A percentile compares a stretch with the other conserved stretches of the same genome.
phyloP scores from a whole-genome alignment of 2,113 vertebrate genomes.

The Ceuthmochares aereus region DNA sequence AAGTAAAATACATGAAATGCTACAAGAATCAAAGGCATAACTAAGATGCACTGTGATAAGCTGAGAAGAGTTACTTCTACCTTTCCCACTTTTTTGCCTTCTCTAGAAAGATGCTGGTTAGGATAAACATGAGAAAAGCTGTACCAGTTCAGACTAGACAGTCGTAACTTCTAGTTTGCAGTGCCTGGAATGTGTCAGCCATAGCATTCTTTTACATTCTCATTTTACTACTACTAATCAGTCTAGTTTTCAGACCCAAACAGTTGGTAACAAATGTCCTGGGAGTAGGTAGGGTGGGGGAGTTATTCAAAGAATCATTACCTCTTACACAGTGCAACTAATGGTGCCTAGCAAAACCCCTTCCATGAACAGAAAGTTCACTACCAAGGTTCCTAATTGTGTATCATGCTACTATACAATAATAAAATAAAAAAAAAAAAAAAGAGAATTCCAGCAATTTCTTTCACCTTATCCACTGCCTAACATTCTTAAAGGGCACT shows the following conservation, averaged over 20 bases:
- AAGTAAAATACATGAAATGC: neutral
- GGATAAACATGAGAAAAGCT: neutral
- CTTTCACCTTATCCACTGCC: neutral
- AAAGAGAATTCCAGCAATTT: neutral
- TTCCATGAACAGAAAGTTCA: neutral
- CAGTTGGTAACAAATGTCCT: neutral
- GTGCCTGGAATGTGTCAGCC: neutral
- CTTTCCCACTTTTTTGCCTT: neutral
- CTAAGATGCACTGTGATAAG: neutral
- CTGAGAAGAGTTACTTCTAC: neutral
- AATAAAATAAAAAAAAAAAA: too few species aligned
- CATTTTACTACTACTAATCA: neutral
- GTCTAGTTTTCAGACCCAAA: neutral
- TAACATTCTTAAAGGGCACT: accelerated
- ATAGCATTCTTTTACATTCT: neutral
- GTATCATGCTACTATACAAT: neutral
- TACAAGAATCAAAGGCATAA: neutral
- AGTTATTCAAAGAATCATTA: neutral
- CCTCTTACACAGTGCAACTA: neutral
- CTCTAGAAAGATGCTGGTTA: neutral
- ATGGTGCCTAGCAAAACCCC: neutral
- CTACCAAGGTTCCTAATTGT: neutral
- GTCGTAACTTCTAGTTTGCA: neutral
- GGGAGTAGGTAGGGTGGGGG: neutral
- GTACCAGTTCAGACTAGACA: neutral